Percentiles rank a stretch among this genome's conserved stretches.
These are phyloP conservation scores for Barypeithes pellucidus DNA, from an alignment of 2,888 invertebrate genomes.

Conservation along the genomic window DNA sequence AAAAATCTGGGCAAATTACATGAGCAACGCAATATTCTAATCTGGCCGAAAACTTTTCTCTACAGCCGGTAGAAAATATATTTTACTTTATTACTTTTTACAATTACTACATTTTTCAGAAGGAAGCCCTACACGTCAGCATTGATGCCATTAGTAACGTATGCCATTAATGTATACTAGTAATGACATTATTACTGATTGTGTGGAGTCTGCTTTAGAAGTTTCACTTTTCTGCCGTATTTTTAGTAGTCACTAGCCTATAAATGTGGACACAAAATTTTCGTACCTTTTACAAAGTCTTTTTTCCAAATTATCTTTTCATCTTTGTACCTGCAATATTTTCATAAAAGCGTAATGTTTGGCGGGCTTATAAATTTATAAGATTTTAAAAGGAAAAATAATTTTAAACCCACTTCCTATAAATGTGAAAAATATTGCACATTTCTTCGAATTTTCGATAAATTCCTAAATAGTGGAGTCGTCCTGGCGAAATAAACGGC, in stretches of 20 bases:
- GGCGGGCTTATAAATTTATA: background rate
- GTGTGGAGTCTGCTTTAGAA: background rate
- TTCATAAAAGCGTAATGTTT: background rate
- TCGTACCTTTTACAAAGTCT: conserved; percentile 9
- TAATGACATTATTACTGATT: too few species aligned
- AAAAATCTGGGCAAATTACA: too few species aligned
- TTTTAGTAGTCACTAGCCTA: conserved; percentile 45
- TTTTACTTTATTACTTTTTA: conserved; percentile 34
- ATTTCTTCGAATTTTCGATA: too few species aligned
- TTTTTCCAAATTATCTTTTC: background rate
- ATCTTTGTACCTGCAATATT: background rate
- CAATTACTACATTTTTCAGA: background rate
- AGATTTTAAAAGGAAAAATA: too few species aligned
- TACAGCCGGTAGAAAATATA: conserved; percentile 49
- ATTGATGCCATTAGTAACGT: too few species aligned
- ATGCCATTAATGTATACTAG: too few species aligned
- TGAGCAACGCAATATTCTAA: too few species aligned
- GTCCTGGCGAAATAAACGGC: too few species aligned
- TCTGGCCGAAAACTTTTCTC: conserved; percentile 2
- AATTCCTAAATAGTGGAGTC: too few species aligned
- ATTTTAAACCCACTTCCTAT: too few species aligned
- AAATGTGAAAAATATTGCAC: too few species aligned
- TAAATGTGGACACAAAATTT: conserved; percentile 25
- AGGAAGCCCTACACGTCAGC: too few species aligned
- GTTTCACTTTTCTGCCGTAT: conserved; percentile 23